These are phyloP conservation scores for Chorisops tibialis DNA, from an alignment of 2,888 invertebrate genomes.

Conservation along the genomic window DNA sequence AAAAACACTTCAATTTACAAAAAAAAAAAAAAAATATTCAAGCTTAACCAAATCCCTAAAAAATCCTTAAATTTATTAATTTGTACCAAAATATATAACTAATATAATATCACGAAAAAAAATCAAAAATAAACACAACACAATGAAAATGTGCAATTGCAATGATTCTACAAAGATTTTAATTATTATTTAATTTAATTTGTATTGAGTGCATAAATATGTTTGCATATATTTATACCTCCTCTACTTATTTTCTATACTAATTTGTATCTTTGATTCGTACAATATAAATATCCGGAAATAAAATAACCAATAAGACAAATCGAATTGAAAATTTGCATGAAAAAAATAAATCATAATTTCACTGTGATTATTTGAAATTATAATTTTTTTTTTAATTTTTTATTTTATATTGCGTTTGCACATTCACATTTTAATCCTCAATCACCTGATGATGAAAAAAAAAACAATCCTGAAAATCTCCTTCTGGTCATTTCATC, in stretches of 20 bases:
- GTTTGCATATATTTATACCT: background rate
- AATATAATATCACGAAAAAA: background rate
- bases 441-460: conserved; percentile 5
- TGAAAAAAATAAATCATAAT: no score
- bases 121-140: background rate
- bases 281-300: no score
- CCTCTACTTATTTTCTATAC: background rate
- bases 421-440: conserved; percentile 34
- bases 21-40: no score
- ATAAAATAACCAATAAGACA: no score
- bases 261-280: background rate
- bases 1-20: no score
- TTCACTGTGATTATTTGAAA: no score
- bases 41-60: no score
- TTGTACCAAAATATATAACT: no score
- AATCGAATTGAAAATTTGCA: background rate
- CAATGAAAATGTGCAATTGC: conserved; percentile 37
- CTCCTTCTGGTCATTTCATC: no score
- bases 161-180: conserved; percentile 29
- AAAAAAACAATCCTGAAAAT: conserved; percentile 7
- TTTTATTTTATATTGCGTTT: conserved; percentile 33
- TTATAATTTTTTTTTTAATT: background rate
- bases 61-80: no score
- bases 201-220: background rate
- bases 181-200: no score